Evolutionary conservation across 2,888 invertebrate species (phyloP), one percentile per base, ranked within the genome.

Genomic region (Globia sparganii): DNA sequence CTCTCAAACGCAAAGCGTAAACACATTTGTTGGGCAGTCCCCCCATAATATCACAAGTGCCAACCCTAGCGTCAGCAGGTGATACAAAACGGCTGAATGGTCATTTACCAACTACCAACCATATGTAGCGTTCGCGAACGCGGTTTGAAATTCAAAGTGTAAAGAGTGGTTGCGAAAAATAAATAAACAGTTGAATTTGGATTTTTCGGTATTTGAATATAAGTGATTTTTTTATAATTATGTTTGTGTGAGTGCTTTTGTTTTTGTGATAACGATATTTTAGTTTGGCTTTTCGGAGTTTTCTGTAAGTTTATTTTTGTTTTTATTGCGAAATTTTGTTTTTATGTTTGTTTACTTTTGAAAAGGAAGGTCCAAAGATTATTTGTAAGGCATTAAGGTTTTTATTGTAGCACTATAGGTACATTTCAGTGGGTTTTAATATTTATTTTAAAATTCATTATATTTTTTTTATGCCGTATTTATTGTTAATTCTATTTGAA

Each of bases 41-140:
- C 80, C 78, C 31, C 40, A 76, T 76, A 77, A 81, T 77, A 83
- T 77, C 34, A 21, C 18, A 28, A 84, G 87, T 80, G 83, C 68
- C 89, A 88, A 67, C 88, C 88, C 89, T 89, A 86, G 67, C 73
- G 28, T 74, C 83, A 84, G 87, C 92, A 93, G 94, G 93, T 93
- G 94, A 89, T 90, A 89, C 86, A 87, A 71, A 86, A 81, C 88
- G 87, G 86, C 84, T 88, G 88, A 91, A 90, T 94, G 94, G 94
- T 93, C 95, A 95, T 94, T 95, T 94, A 93, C 91, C 90, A 92
- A 91, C 91, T 90, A 90, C 90, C 91, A 90, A 92, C 92, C 93
- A 91, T 90, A 91, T 92, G 92, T 89, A 90, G 86, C 90, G 93
- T 91, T 90, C 93, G 94, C 91, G 90, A 90, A 89, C 90, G 88